A percentile compares a stretch with the other conserved stretches of the same genome.
Evolutionary conservation across 2,113 vertebrate species (phyloP).

Genomic region (Cichladusa arquata): DNA sequence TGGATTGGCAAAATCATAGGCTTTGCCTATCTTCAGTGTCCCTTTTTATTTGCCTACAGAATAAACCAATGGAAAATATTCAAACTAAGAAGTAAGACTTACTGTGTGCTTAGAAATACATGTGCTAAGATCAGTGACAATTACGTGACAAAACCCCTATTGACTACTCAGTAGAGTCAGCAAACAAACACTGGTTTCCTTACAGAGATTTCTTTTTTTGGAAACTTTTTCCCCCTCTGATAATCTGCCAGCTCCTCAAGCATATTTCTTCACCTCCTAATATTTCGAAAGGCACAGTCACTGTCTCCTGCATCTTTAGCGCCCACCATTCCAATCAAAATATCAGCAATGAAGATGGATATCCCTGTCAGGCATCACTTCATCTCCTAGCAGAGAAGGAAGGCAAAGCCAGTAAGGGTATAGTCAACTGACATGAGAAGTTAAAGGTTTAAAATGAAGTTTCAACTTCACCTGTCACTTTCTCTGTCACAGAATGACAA

Average conservation of each 20-base stretch:
- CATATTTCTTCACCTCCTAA: background rate
- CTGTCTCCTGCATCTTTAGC: background rate
- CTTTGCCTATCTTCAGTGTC: background rate
- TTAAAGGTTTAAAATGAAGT: background rate
- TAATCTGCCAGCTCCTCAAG: background rate
- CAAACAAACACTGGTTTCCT: background rate
- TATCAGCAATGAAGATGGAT: conserved; percentile 17
- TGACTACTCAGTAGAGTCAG: background rate
- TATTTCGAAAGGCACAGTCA: background rate
- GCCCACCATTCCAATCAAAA: background rate
- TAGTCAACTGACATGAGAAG: background rate
- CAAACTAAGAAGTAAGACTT: background rate
- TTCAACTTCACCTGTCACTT: background rate
- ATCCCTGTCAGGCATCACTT: background rate
- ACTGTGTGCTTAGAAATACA: background rate
- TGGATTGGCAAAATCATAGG: background rate
- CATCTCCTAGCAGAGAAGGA: background rate
- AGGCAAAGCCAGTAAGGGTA: background rate
- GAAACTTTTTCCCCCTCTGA: background rate
- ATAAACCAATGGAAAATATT: background rate
- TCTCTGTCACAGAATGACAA: background rate
- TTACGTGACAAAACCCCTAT: background rate
- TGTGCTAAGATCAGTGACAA: background rate
- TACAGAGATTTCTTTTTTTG: background rate
- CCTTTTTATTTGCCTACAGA: background rate